A percentile compares a stretch with the other conserved stretches of the same genome.
These are phyloP conservation scores for Manacus vitellinus DNA, from an alignment of 2,113 vertebrate species.

Conservation along the genomic window DNA sequence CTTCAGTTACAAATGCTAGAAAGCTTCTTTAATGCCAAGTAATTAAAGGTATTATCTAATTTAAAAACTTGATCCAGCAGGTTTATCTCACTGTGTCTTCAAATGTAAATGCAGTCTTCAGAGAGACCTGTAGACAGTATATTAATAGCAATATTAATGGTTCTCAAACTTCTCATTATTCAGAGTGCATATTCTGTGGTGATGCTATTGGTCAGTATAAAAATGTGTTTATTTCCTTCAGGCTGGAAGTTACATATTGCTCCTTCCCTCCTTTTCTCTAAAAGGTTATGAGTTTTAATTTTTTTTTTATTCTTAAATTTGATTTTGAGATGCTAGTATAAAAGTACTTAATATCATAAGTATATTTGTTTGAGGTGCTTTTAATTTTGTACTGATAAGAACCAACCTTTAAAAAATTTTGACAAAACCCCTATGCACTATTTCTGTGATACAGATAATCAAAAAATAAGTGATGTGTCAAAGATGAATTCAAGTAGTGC, in stretches of 20 bases:
- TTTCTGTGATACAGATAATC: constrained; percentile 63
- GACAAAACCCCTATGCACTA: neutral
- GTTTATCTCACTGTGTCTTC: neutral
- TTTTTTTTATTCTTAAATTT: neutral
- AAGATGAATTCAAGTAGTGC: constrained; percentile 29
- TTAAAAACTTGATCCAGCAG: neutral
- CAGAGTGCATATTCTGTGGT: neutral
- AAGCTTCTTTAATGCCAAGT: neutral
- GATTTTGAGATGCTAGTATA: neutral
- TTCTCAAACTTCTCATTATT: neutral
- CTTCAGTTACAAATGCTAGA: neutral
- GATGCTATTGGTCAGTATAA: neutral
- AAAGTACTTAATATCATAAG: neutral
- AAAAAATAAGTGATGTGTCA: constrained; percentile 38
- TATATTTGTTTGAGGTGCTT: neutral
- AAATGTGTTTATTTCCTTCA: neutral
- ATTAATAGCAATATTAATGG: neutral
- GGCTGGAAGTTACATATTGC: neutral
- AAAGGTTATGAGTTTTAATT: neutral
- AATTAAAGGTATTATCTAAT: neutral
- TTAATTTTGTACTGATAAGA: neutral
- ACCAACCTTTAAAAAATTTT: neutral
- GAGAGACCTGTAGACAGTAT: neutral
- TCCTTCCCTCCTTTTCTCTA: neutral
- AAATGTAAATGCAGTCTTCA: neutral